Evolutionary conservation across 2,113 vertebrate species (phyloP).

Genomic region (Apaloderma vittatum): DNA sequence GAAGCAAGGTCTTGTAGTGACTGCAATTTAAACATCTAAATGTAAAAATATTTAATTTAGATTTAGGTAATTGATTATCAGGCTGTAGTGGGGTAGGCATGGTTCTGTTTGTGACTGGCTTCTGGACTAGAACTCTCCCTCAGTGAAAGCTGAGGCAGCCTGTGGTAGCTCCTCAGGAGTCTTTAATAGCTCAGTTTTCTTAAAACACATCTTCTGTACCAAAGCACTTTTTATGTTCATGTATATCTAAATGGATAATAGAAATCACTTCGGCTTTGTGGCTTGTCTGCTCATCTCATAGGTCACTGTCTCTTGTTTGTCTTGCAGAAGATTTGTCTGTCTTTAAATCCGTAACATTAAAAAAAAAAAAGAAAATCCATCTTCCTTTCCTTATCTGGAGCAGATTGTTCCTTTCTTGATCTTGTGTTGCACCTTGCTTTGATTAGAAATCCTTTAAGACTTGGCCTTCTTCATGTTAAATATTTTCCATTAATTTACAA

Average conservation of each 20-base stretch:
- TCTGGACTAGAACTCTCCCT: neutral
- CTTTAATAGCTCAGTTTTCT: neutral
- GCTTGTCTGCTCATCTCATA: neutral
- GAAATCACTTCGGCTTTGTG: slow-evolving; percentile 7
- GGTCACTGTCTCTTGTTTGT: neutral
- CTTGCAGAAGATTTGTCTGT: slow-evolving; percentile 40
- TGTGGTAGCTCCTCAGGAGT: neutral
- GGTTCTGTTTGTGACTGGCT: neutral
- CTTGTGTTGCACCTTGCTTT: neutral
- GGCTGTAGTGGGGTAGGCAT: neutral
- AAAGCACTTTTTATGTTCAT: neutral
- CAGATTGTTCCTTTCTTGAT: slow-evolving; percentile 27
- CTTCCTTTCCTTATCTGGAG: slow-evolving; percentile 19
- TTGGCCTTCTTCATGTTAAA: neutral
- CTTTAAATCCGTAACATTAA: neutral
- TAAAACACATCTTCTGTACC: neutral
- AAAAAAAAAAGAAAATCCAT: slow-evolving; percentile 2
- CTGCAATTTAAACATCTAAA: neutral
- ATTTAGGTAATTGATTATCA: neutral
- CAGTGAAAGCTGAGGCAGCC: neutral
- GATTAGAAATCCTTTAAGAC: neutral
- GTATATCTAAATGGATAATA: neutral
- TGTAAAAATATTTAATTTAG: neutral
- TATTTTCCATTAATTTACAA: neutral
- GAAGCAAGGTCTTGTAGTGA: neutral